Evolutionary conservation across 1,140 invertebrate species (phyloP).

Genomic region (Anoplophora glabripennis): DNA sequence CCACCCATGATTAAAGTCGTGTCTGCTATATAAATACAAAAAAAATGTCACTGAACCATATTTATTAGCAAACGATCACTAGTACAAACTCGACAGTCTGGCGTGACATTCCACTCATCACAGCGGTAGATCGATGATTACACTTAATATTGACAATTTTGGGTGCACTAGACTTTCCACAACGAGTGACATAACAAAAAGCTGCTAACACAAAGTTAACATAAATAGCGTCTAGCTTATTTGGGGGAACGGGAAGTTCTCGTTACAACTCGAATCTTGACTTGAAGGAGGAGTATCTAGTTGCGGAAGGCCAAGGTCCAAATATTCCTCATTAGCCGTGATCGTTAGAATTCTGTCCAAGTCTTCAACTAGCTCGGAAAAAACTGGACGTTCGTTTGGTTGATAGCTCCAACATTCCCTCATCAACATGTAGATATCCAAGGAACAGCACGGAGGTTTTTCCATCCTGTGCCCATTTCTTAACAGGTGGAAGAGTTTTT

Average conservation of each 20-base stretch:
- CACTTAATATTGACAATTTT: no score
- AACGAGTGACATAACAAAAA: no score
- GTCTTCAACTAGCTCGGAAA: constrained; percentile 83
- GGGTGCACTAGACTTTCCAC: no score
- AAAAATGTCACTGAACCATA: no score
- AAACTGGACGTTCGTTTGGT: constrained; percentile 80
- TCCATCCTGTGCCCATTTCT: constrained; percentile 91
- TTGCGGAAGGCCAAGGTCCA: constrained; percentile 81
- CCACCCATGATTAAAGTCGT: no score
- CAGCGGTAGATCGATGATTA: no score
- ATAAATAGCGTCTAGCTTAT: constrained; percentile 21
- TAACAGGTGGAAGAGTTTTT: constrained; percentile 80
- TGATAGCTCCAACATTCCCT: constrained; percentile 91
- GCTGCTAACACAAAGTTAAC: no score
- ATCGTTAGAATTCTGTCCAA: constrained; percentile 85
- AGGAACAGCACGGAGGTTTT: constrained; percentile 84
- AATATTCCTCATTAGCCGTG: constrained; percentile 83
- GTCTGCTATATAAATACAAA: no score
- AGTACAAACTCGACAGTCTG: no score
- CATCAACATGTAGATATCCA: constrained; percentile 94
- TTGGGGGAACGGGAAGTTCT: constrained; percentile 38
- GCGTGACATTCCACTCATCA: no score
- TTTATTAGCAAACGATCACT: no score
- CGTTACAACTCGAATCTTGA: constrained; percentile 64
- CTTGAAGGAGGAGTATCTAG: constrained; percentile 87